These are phyloP conservation scores for Erythrocercus mccallii DNA, from an alignment of 2,113 vertebrate genomes.

Conservation along the genomic window DNA sequence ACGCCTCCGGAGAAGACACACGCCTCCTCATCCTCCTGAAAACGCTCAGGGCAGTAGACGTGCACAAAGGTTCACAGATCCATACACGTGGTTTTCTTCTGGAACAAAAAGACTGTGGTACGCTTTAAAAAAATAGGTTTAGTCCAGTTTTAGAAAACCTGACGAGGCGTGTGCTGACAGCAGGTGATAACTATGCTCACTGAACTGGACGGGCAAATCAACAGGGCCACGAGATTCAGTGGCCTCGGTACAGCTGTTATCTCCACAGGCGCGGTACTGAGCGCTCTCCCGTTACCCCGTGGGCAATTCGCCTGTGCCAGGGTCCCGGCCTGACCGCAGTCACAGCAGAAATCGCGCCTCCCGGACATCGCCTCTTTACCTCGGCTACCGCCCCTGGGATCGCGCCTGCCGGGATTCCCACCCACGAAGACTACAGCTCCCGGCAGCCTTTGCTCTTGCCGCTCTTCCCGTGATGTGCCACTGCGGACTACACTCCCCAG, in stretches of 20 bases:
- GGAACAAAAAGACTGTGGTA: background rate
- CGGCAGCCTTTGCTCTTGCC: background rate
- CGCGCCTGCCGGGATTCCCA: background rate
- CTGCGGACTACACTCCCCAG: slow-evolving; percentile 39
- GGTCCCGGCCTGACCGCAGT: background rate
- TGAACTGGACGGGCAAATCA: background rate
- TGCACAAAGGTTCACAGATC: no score
- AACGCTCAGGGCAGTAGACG: background rate
- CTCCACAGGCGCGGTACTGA: rapidly evolving
- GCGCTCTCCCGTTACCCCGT: background rate
- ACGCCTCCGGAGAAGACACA: background rate
- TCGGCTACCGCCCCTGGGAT: background rate
- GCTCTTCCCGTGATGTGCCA: rapidly evolving
- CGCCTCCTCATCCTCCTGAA: background rate
- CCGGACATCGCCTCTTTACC: background rate
- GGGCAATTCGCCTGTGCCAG: rapidly evolving
- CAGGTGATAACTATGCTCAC: background rate
- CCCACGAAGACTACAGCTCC: background rate
- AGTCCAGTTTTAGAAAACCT: background rate
- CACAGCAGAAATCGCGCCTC: background rate
- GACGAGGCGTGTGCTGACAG: background rate
- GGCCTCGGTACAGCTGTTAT: background rate
- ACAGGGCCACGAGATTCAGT: background rate
- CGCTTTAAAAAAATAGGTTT: background rate
- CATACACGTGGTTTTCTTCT: background rate